Conservation (phyloP, 1,140 invertebrate species). For the Eurosta solidaginis region DNA sequence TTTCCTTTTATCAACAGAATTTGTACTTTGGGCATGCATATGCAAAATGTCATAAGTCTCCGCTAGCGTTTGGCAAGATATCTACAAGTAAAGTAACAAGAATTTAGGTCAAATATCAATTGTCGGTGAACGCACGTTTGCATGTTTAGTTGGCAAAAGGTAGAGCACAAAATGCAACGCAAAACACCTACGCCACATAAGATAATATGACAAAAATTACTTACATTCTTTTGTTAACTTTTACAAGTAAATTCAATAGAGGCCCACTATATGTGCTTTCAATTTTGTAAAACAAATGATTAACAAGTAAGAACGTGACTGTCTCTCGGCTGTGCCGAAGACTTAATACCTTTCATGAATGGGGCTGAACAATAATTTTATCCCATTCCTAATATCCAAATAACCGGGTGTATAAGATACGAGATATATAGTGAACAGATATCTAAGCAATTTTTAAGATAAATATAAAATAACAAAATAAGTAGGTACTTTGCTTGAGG, state of each 20-base stretch:
- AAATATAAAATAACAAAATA: too few relatives aligned
- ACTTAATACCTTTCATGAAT: too few relatives aligned
- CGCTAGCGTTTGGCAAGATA: background rate
- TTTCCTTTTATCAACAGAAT: background rate
- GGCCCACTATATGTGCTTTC: background rate
- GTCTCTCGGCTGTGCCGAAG: too few relatives aligned
- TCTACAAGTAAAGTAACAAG: background rate
- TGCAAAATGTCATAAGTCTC: background rate
- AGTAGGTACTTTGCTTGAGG: too few relatives aligned
- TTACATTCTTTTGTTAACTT: background rate
- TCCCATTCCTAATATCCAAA: too few relatives aligned
- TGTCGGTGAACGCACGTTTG: background rate
- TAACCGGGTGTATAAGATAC: too few relatives aligned
- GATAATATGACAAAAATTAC: background rate
- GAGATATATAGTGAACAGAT: too few relatives aligned
- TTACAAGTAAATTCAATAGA: background rate
- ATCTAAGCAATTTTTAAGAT: too few relatives aligned
- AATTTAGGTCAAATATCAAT: conserved; percentile 2
- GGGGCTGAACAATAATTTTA: too few relatives aligned
- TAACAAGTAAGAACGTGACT: too few relatives aligned
- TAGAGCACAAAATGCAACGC: background rate
- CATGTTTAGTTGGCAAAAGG: background rate
- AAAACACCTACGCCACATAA: background rate
- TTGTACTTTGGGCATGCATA: background rate
- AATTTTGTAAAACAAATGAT: background rate